These are phyloP conservation scores for Echiichthys vipera DNA, from an alignment of 2,797 vertebrate species.

Conservation along the genomic window DNA sequence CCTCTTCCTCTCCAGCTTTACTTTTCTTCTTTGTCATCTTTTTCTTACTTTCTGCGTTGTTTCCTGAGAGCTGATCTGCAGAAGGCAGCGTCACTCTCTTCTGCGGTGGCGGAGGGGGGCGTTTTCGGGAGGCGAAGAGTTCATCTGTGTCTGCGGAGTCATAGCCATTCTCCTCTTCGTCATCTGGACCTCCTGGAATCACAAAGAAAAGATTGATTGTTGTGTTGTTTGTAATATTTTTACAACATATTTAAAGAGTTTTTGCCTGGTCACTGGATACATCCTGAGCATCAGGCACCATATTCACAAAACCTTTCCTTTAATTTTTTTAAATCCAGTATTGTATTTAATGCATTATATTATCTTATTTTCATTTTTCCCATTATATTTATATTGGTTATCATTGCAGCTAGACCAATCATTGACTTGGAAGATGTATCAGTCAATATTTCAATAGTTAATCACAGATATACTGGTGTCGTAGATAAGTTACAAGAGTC, in stretches of 20 bases:
- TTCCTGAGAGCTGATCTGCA: background rate
- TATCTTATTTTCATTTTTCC: background rate
- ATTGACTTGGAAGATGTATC: background rate
- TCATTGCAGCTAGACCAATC: background rate
- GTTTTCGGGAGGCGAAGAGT: conserved; percentile 86
- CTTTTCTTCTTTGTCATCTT: conserved; percentile 28
- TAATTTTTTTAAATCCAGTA: background rate
- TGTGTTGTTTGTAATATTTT: background rate
- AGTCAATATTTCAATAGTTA: background rate
- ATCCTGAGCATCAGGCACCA: background rate
- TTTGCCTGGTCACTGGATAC: background rate
- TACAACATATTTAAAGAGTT: background rate
- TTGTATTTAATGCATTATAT: background rate
- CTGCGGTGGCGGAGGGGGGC: background rate
- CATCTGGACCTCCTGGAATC: conserved; percentile 32
- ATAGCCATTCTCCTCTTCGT: conserved; percentile 73
- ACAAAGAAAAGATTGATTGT: background rate
- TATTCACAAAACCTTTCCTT: background rate
- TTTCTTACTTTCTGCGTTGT: conserved; percentile 9
- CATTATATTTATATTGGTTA: background rate
- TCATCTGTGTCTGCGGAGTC: conserved; percentile 93
- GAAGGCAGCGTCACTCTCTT: background rate
- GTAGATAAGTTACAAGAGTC: background rate
- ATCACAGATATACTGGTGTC: background rate
- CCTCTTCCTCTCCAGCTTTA: conserved; percentile 61